Evolutionary conservation across 2,797 vertebrate genomes (phyloP), one percentile per base, ranked within the genome.

Genomic region (Protosalanx chinensis): DNA sequence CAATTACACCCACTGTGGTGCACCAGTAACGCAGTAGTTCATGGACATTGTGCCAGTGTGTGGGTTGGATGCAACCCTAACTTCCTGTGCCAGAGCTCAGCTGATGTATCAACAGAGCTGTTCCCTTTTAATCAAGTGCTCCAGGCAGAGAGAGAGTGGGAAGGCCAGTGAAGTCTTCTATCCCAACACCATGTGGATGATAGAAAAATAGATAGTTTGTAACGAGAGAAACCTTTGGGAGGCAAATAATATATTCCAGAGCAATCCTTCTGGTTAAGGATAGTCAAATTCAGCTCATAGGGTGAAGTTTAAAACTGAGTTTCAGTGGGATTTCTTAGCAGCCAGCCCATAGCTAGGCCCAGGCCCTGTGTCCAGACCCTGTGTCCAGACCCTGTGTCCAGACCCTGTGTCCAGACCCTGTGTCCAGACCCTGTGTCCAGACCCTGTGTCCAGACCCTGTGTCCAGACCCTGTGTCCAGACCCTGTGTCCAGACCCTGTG

Each of bases 61-160:
- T 91, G 91, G 86, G 87, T 72, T 82, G 86, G 75, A 77, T 82
- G 82, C 71, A 86, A 86, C 81, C 79, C 75, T 84, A 79, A 77
- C 74, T 87, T 84, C 85, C 81, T 88, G 77, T 86, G 85, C 87
- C 79, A 85, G 83, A 69, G 74, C 75, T 73, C 80, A 86, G 81
- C 86, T 73, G 73, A 76, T 82, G 80, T 83, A 88, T 87, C 82
- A 81, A 56, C 51, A 85, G 81, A 87, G 84, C 81, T 79, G 72
- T 86, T 88, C 86, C 86, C 84, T 84, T 85, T 87, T 85, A 87
- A 89, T 89, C 88, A 83, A 76, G 82, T 89, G 87, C 87, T 91
- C 80, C 82, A 86, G 89, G 87, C 88, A 83, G 83, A 86, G 83
- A 56, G 78, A 63, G 33, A 76, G 82, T 81, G 71, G 71, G 80